phyloP scores from a whole-genome alignment of 2,797 vertebrate genomes.

The Australoheros facetus region DNA sequence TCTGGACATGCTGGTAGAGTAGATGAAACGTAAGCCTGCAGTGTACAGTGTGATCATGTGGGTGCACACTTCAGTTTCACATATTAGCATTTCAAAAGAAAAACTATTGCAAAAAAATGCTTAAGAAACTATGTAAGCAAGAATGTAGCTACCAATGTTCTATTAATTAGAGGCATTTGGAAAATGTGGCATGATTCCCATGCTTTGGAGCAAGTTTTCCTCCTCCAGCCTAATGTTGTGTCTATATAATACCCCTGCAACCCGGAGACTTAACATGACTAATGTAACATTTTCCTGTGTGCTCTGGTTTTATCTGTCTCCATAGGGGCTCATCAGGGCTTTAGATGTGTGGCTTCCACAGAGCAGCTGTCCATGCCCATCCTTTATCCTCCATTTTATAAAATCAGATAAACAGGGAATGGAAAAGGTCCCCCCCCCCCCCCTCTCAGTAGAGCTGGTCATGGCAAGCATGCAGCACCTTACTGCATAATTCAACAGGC shows the following conservation, averaged over 20 bases:
- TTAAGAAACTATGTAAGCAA: neutral
- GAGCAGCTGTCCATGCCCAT: slow-evolving; percentile 64
- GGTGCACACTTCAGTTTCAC: slow-evolving; percentile 31
- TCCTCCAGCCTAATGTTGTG: neutral
- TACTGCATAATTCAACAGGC: slow-evolving; percentile 78
- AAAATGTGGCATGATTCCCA: neutral
- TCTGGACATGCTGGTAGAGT: slow-evolving; percentile 34
- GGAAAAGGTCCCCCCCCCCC: slow-evolving; percentile 33
- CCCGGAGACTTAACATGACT: slow-evolving; percentile 47
- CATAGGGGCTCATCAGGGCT: slow-evolving; percentile 54
- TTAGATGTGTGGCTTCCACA: slow-evolving; percentile 48
- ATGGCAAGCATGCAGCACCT: slow-evolving; percentile 68
- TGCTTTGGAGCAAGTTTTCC: neutral
- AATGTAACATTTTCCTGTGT: slow-evolving; percentile 53
- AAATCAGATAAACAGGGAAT: slow-evolving; percentile 77
- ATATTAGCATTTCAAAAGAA: slow-evolving; percentile 4
- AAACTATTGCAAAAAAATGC: neutral
- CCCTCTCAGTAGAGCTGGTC: slow-evolving; percentile 54
- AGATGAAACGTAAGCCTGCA: slow-evolving; percentile 54
- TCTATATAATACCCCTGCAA: slow-evolving; percentile 40
- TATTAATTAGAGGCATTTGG: neutral
- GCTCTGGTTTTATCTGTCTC: slow-evolving; percentile 66
- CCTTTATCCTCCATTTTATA: slow-evolving; percentile 80
- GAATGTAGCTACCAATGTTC: neutral
- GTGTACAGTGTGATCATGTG: slow-evolving; percentile 37